Percentiles rank a stretch among this genome's conserved stretches.
Conservation (phyloP, 2,888 invertebrate species). For the Pseudococcus jackbeardsleyi region DNA sequence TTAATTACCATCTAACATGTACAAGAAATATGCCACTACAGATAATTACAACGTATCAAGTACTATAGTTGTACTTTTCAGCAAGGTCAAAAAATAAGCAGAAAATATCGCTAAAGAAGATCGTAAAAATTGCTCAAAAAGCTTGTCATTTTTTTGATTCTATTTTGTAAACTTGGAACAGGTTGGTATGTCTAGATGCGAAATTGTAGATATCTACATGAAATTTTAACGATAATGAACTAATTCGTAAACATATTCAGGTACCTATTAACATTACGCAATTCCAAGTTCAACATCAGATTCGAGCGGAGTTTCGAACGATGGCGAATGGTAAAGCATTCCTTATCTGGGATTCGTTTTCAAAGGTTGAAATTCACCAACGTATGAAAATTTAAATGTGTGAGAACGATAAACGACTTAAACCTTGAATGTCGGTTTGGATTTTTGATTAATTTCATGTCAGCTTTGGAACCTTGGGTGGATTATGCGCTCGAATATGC, state of each 20-base stretch:
- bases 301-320: not conserved
- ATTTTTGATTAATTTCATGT: not conserved
- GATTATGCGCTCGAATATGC: not conserved
- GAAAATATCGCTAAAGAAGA: not conserved
- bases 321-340: not conserved
- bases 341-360: slow-evolving; percentile 22
- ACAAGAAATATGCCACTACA: slow-evolving; percentile 1
- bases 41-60: slow-evolving; percentile 10
- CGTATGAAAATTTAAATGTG: not conserved
- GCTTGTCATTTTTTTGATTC: not conserved
- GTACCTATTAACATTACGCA: not conserved
- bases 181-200: not conserved
- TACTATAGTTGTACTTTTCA: not conserved
- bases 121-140: slow-evolving; percentile 1
- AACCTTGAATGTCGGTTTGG: slow-evolving; percentile 21
- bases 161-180: not conserved
- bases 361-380: slow-evolving; percentile 37
- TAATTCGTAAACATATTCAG: not conserved
- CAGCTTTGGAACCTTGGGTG: not conserved
- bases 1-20: slow-evolving; percentile 21
- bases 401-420: not conserved
- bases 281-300: not conserved
- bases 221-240: no score
- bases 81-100: slow-evolving; percentile 47
- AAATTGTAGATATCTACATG: not conserved